Conservation (phyloP, 2,113 vertebrate genomes). For the Columba janthina region DNA sequence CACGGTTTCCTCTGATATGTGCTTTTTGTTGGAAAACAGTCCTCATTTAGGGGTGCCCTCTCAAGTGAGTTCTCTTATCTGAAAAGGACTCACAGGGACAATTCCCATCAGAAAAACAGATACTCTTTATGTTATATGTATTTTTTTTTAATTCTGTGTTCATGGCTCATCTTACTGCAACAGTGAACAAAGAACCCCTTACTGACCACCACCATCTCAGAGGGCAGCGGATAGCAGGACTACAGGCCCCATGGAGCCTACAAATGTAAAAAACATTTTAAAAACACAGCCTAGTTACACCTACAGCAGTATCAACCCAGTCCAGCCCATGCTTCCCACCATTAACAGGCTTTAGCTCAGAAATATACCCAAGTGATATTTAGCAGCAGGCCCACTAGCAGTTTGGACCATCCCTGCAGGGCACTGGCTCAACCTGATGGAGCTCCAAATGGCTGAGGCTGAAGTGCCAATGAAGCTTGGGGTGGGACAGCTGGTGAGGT, state of each 20-base stretch:
- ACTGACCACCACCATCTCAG: background rate
- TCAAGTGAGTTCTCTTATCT: background rate
- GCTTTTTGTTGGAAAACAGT: background rate
- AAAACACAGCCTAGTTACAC: background rate
- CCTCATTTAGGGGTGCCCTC: background rate
- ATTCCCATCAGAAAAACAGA: background rate
- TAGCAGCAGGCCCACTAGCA: background rate
- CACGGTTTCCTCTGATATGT: background rate
- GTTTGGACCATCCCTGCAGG: background rate
- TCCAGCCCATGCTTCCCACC: background rate
- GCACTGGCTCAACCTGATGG: background rate
- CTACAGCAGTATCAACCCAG: background rate
- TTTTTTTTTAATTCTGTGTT: background rate
- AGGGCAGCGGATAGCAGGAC: background rate
- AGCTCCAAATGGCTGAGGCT: background rate
- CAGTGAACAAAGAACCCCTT: background rate
- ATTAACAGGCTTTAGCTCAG: background rate
- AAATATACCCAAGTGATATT: background rate
- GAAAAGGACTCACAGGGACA: background rate
- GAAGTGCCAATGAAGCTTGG: background rate
- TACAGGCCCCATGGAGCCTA: background rate
- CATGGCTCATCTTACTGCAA: background rate
- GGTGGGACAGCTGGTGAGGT: background rate
- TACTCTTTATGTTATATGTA: background rate
- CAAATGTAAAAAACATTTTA: background rate